Evolutionary conservation across 1,140 invertebrate species (phyloP).

Genomic region (Drosophila grimshawi): DNA sequence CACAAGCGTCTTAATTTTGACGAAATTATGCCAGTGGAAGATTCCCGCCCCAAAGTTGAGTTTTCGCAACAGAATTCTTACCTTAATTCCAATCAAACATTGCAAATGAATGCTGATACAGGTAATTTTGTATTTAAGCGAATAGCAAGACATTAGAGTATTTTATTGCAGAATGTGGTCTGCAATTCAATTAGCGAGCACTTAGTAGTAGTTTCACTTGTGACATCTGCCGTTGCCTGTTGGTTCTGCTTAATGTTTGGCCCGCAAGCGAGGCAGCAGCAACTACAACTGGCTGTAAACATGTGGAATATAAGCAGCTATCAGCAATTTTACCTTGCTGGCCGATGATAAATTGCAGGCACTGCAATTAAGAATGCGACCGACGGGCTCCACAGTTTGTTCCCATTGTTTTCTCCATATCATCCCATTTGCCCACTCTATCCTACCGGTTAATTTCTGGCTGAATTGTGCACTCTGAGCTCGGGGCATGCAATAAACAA

Average conservation of each 20-base stretch:
- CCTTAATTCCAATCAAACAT: no score
- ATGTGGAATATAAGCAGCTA: constrained; percentile 50
- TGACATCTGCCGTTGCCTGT: constrained; percentile 17
- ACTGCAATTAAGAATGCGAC: constrained; percentile 70
- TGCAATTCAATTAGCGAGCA: constrained; percentile 45
- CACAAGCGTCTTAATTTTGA: no score
- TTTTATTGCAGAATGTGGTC: not conserved
- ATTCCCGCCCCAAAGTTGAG: no score
- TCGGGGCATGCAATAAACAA: constrained; percentile 67
- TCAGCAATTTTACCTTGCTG: constrained; percentile 59
- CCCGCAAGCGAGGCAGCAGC: not conserved
- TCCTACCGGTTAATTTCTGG: constrained; percentile 2
- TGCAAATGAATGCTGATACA: not conserved
- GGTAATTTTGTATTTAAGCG: not conserved
- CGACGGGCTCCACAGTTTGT: constrained; percentile 9
- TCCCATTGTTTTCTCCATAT: not conserved
- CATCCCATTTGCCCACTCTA: not conserved
- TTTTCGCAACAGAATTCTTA: no score
- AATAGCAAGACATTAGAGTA: constrained; percentile 1
- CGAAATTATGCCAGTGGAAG: no score
- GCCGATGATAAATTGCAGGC: constrained; percentile 72
- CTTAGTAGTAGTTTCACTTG: constrained; percentile 22
- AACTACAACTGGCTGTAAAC: constrained; percentile 44
- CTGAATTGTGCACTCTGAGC: not conserved
- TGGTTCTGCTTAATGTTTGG: constrained; percentile 31